Evolutionary conservation across 2,888 invertebrate species (phyloP), one percentile per base, ranked within the genome.

Genomic region (Gastrophysa polygoni): DNA sequence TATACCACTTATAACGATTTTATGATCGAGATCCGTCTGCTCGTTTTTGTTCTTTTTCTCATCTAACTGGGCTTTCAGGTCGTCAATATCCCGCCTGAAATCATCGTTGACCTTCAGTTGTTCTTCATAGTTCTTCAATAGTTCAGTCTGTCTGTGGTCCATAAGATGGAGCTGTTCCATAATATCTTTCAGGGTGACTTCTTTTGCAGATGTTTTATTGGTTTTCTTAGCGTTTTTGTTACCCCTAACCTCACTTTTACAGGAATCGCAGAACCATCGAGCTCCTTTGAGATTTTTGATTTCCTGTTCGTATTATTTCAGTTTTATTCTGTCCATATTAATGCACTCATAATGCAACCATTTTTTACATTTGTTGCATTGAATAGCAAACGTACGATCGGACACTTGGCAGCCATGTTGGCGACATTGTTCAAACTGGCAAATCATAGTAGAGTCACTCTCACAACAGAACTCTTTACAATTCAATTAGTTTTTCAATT

Each of bases 371-470:
- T 56, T 46, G 14, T 43, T 28, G 43, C 56, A 56, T 28, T 56
- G 46, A 6, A 56, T 56, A 8, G 56, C 56, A 56, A 56, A 56
- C 29, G 56, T 56, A 46, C 46, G 32, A 51, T 17, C 5, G 56
- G 56, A 29, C 29, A 56, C 56, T 55, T 56, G 29, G 46, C 28
- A 29, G 46, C 47, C 47, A 56, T n/a, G n/a, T n/a, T n/a, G n/a
- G n/a, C n/a, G n/a, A n/a, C n/a, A n/a, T n/a, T n/a, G n/a, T n/a
- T n/a, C n/a, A n/a, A n/a, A n/a, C n/a, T n/a, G n/a, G n/a, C n/a
- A n/a, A n/a, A n/a, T n/a, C n/a, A n/a, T n/a, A n/a, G n/a, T n/a
- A n/a, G n/a, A n/a, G n/a, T n/a, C n/a, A n/a, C n/a, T n/a, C n/a
- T n/a, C n/a, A n/a, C n/a, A n/a, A n/a, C n/a, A n/a, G n/a, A n/a